Percentiles rank a stretch among this genome's conserved stretches.
phyloP scores from a whole-genome alignment of 2,113 vertebrate species.

The Ramphastos sulfuratus region DNA sequence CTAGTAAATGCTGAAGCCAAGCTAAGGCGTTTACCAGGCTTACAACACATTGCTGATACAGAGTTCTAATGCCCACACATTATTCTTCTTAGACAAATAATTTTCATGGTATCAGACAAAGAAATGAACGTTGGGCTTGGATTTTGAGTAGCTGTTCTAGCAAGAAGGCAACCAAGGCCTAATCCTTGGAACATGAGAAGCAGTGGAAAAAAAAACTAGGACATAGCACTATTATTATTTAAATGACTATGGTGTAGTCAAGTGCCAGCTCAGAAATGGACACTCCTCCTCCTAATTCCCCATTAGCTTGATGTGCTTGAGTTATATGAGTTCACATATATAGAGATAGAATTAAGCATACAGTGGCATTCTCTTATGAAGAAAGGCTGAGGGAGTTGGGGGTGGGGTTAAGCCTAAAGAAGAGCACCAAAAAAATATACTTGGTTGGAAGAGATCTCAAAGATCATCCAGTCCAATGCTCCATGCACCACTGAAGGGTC shows the following conservation, averaged over 20 bases:
- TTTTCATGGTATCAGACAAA: slow-evolving; percentile 5
- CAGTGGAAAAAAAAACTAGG: slow-evolving; percentile 29
- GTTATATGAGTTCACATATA: background rate
- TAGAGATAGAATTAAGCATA: background rate
- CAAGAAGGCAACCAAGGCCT: background rate
- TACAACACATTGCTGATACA: slow-evolving; percentile 21
- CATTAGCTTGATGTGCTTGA: background rate
- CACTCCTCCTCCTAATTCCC: background rate
- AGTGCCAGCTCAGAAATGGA: slow-evolving; percentile 3
- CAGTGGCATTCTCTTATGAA: background rate
- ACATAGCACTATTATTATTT: background rate
- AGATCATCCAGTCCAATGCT: too few species aligned
- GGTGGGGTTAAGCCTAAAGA: too few species aligned
- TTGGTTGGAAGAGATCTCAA: too few species aligned
- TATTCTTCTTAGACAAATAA: slow-evolving; percentile 10
- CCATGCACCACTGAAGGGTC: too few species aligned
- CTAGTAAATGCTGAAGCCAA: slow-evolving; percentile 47
- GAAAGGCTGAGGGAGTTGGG: too few species aligned
- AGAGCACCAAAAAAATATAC: too few species aligned
- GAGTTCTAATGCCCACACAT: background rate
- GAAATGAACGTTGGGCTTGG: background rate
- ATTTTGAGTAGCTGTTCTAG: background rate
- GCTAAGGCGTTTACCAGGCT: slow-evolving; percentile 15
- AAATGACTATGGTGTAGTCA: background rate
- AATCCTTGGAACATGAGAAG: background rate